Percentiles rank a stretch among this genome's conserved stretches.
Evolutionary conservation across 92 coral and sea anemone genomes (phyloP).

Genomic region (Phenganax subtilis): DNA sequence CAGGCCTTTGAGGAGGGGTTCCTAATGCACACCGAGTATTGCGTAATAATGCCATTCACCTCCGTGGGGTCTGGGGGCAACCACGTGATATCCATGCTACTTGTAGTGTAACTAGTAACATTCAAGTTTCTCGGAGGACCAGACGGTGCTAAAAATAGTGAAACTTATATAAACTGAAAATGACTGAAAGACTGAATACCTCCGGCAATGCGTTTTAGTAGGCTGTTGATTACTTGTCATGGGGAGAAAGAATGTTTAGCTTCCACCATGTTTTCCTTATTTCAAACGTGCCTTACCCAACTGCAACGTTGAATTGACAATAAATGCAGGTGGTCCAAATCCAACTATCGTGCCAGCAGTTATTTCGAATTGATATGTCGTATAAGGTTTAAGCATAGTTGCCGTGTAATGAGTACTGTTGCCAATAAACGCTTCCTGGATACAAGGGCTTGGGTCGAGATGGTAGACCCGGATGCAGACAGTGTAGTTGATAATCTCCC

Average conservation of each 20-base stretch:
- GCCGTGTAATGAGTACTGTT: not conserved
- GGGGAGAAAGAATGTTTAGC: too few relatives aligned
- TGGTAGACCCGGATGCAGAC: conserved; percentile 3
- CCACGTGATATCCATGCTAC: not conserved
- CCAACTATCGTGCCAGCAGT: conserved; percentile 4
- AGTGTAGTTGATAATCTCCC: not conserved
- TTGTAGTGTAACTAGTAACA: not conserved
- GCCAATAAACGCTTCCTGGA: not conserved
- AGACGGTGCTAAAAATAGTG: conserved; percentile 5
- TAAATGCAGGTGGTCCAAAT: not conserved
- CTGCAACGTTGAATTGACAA: not conserved
- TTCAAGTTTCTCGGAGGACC: conserved; percentile 15
- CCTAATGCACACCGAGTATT: not conserved
- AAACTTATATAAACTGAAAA: not conserved
- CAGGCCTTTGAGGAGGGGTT: not conserved
- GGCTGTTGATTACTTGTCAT: not conserved
- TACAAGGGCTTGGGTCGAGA: not conserved
- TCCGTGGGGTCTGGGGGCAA: conserved; percentile 11
- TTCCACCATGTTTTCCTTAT: too few relatives aligned
- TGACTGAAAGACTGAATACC: not conserved
- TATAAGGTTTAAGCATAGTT: not conserved
- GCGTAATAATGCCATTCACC: conserved; percentile 1
- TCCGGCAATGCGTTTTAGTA: not conserved
- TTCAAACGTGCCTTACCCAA: not conserved
- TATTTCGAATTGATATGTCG: not conserved